Percentiles rank a stretch among this genome's conserved stretches.
These are phyloP conservation scores for Eretmodus cyanostictus DNA, from an alignment of 2,113 vertebrate species.

Conservation along the genomic window DNA sequence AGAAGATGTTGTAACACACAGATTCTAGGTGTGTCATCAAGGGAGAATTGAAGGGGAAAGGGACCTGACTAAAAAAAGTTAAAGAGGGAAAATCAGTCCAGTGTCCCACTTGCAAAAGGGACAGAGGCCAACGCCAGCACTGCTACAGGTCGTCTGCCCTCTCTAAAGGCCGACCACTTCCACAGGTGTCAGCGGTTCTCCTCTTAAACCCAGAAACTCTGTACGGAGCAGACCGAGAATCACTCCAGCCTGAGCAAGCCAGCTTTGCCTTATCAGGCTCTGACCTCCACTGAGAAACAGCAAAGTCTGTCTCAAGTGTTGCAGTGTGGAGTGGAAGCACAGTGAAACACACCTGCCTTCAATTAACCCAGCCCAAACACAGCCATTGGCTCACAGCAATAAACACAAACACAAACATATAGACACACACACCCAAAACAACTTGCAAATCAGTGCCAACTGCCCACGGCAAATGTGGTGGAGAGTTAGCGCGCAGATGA, in stretches of 20 bases:
- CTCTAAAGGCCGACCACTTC: neutral
- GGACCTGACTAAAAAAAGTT: neutral
- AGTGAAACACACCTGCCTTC: neutral
- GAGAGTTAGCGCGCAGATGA: neutral
- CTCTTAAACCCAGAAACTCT: neutral
- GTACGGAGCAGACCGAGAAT: neutral
- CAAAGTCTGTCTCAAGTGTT: neutral
- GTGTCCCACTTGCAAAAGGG: neutral
- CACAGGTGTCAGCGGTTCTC: neutral
- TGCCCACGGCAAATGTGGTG: neutral
- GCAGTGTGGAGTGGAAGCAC: neutral
- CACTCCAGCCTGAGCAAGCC: neutral
- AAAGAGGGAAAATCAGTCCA: neutral
- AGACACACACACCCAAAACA: neutral
- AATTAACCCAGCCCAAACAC: neutral
- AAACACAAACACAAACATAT: neutral
- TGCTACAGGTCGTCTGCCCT: neutral
- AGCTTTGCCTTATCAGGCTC: neutral
- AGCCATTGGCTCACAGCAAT: neutral
- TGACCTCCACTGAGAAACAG: neutral
- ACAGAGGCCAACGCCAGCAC: neutral
- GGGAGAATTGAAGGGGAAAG: neutral
- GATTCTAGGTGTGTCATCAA: neutral
- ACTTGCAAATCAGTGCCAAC: neutral
- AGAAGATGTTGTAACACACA: neutral